phyloP scores from a whole-genome alignment of 2,797 vertebrate species.

The Syndactyla subalaris region DNA sequence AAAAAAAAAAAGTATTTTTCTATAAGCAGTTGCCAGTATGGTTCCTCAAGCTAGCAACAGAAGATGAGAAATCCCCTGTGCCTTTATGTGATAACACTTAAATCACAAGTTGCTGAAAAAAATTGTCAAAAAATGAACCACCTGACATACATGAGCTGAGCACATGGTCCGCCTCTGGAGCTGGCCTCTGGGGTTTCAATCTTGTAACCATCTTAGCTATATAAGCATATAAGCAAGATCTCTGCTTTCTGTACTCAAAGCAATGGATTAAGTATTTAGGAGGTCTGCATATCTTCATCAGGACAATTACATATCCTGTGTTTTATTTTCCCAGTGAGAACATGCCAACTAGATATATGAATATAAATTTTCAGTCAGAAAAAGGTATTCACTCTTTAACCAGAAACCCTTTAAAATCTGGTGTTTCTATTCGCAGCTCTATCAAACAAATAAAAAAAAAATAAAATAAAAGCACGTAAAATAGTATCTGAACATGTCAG shows the following conservation, averaged over 20 bases:
- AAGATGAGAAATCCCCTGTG: neutral
- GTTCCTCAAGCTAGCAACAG: neutral
- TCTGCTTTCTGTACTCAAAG: neutral
- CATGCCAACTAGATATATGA: neutral
- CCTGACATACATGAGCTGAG: neutral
- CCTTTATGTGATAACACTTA: neutral
- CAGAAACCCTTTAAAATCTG: neutral
- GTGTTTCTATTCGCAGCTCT: neutral
- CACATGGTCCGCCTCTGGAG: neutral
- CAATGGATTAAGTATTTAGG: neutral
- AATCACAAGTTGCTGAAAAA: neutral
- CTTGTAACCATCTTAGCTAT: neutral
- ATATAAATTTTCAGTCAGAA: neutral
- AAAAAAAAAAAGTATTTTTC: neutral
- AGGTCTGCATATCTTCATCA: neutral
- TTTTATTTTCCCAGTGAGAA: neutral
- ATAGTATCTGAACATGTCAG: neutral
- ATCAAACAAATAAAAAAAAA: neutral
- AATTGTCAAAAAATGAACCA: neutral
- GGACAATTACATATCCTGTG: neutral
- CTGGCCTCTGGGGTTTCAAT: neutral
- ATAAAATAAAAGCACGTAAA: neutral
- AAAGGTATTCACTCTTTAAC: neutral
- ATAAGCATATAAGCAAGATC: neutral
- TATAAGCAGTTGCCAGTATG: neutral